Conservation (phyloP, 2,113 vertebrate species). For the Semicossyphus pulcher region DNA sequence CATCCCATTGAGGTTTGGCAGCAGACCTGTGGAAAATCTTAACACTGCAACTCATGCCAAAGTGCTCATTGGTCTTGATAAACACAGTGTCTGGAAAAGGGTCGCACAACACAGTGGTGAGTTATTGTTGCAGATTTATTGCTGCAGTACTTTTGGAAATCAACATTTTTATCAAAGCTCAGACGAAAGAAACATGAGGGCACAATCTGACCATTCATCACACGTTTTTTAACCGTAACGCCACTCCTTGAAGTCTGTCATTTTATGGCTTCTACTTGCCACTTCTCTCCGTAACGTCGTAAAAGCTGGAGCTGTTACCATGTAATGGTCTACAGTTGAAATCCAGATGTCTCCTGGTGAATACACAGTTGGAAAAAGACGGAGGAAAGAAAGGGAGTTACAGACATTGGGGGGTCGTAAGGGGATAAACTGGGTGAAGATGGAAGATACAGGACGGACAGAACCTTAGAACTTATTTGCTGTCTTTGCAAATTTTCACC, state of each 20-base stretch:
- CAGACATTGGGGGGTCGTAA: slow-evolving; percentile 14
- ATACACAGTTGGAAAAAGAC: slow-evolving; percentile 31
- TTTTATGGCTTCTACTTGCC: slow-evolving; percentile 62
- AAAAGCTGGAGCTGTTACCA: slow-evolving; percentile 49
- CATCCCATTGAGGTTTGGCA: slow-evolving; percentile 75
- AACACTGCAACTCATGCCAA: slow-evolving; percentile 60
- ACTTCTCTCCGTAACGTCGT: slow-evolving; percentile 63
- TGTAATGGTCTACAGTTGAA: slow-evolving; percentile 59
- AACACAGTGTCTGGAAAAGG: slow-evolving; percentile 62
- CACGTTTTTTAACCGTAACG: not conserved
- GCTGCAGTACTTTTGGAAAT: slow-evolving; percentile 10
- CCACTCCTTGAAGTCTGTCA: slow-evolving; percentile 40
- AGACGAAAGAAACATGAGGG: slow-evolving; percentile 20
- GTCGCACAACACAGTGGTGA: not conserved
- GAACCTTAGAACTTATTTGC: slow-evolving; percentile 17
- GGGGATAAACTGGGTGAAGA: slow-evolving; percentile 11
- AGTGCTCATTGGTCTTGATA: slow-evolving; percentile 57
- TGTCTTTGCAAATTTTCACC: too few relatives aligned
- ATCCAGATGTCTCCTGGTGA: slow-evolving; percentile 70
- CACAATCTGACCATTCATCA: slow-evolving; percentile 44
- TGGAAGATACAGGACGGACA: slow-evolving; percentile 27
- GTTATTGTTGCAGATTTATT: slow-evolving; percentile 15
- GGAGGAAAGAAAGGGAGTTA: not conserved
- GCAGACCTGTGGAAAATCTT: slow-evolving; percentile 74
- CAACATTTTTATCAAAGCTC: slow-evolving; percentile 9